Conservation (phyloP, 2,888 invertebrate species). For the Tromatobia lineatoria region DNA sequence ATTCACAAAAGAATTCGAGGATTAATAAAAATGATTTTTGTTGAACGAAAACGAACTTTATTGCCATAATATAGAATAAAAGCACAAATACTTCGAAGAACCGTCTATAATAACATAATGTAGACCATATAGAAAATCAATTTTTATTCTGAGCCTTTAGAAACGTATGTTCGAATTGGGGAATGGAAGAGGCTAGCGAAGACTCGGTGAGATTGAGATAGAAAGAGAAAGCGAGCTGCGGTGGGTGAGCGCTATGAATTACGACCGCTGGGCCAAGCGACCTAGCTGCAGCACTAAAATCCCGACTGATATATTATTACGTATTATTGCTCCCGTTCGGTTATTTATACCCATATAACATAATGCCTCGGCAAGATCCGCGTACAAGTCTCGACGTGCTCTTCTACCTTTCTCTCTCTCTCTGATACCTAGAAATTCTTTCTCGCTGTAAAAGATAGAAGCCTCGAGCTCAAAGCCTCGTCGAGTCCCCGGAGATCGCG, state of each 20-base stretch:
- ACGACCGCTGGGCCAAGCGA: slow-evolving; percentile 84
- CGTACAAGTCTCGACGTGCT: slow-evolving; percentile 74
- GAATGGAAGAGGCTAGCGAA: slow-evolving; percentile 32
- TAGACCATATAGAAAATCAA: background rate
- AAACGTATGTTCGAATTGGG: slow-evolving; percentile 36
- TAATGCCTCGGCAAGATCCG: slow-evolving; percentile 83
- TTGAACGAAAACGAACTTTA: background rate
- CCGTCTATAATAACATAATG: background rate
- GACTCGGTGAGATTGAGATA: slow-evolving; percentile 37
- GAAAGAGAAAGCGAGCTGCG: slow-evolving; percentile 73
- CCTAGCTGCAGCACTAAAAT: slow-evolving; percentile 84
- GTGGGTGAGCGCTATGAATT: slow-evolving; percentile 83
- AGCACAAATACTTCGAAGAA: background rate
- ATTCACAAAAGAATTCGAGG: no score
- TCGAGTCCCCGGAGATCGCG: slow-evolving; percentile 80
- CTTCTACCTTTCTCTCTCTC: slow-evolving; percentile 30
- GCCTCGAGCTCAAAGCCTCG: slow-evolving; percentile 57
- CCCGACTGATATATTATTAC: slow-evolving; percentile 86
- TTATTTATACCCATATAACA: slow-evolving; percentile 86
- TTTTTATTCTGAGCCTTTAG: background rate
- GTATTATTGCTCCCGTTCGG: slow-evolving; percentile 85
- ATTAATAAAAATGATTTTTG: background rate
- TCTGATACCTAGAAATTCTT: slow-evolving; percentile 31
- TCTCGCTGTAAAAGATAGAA: slow-evolving; percentile 56
- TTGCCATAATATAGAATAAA: background rate